Base-by-base conservation (phyloP, 2,888 invertebrate genomes). In the Hemithea aestivaria region DNA sequence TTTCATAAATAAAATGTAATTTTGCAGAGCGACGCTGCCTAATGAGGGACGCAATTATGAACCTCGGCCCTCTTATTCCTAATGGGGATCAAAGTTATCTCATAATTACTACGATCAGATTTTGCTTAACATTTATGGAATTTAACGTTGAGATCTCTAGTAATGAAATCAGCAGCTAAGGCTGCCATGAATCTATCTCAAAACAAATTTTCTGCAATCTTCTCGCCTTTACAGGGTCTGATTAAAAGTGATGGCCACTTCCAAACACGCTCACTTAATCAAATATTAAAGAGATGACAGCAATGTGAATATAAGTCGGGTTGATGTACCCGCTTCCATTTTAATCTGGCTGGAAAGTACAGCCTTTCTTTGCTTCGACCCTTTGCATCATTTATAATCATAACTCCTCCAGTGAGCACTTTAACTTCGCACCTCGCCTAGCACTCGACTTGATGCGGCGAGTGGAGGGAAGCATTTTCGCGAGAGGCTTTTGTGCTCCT, bases 371-470 rank as follows among this genome's bases (percentile, higher is more conserved):
- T 58, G 53, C 59, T 50, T 59, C 60, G 54, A 58, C 62, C 64
- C 62, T 63, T 60, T 76, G 73, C 70, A 73, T 74, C 70, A 73
- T 80, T 78, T 74, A 77, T 75, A 72, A 75, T 74, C 71, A 73
- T 72, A 75, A 74, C 72, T 72, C 57, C 60, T 58, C 58, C 56
- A 64, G 59, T 52, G 65, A 65, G 65, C 68, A 62, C 68, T 74
- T 70, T 63, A 68, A 62, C 65, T 69, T 76, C 63, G 61, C 71
- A 75, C 72, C 70, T 73, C 55, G 53, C 50, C 56, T 48, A 59
- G 61, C 65, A 62, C 66, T 69, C 66, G 57, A 49, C 64, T 61
- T 66, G 59, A 67, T 66, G 56, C 55, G 61, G 62, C 32, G 53
- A 56, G 62, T 56, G 46, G 51, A 62, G 28, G 11, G 21, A 67